Conservation (phyloP, 2,888 invertebrate genomes). For the Drosophila robusta region DNA sequence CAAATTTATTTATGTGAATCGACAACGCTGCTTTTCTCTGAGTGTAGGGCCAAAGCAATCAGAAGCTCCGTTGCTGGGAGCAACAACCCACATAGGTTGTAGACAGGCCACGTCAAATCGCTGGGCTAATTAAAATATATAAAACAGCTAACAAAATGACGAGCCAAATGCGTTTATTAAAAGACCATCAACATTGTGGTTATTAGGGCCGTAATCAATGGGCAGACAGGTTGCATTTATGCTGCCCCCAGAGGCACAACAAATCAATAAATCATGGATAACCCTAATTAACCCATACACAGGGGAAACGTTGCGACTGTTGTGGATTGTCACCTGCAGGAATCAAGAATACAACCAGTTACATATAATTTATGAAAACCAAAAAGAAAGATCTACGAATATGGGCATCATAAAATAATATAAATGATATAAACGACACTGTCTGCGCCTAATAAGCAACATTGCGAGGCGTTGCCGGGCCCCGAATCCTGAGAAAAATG, state of each 20-base stretch:
- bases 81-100: slow-evolving; percentile 22
- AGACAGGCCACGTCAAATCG: slow-evolving; percentile 43
- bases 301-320: slow-evolving; percentile 16
- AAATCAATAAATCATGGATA: slow-evolving; percentile 75
- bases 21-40: not conserved
- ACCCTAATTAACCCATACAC: slow-evolving; percentile 72
- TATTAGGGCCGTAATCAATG: slow-evolving; percentile 64
- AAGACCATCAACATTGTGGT: slow-evolving; percentile 55
- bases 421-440: slow-evolving; percentile 81
- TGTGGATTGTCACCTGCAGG: slow-evolving; percentile 67
- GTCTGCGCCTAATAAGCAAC: slow-evolving; percentile 75
- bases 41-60: not conserved
- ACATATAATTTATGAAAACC: slow-evolving; percentile 65
- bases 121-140: slow-evolving; percentile 67
- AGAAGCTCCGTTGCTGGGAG: slow-evolving; percentile 18
- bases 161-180: slow-evolving; percentile 55
- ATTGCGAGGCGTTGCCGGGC: slow-evolving; percentile 59
- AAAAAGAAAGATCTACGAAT: slow-evolving; percentile 21
- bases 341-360: slow-evolving; percentile 57
- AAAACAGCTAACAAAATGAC: slow-evolving; percentile 26
- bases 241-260: slow-evolving; percentile 32
- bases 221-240: slow-evolving; percentile 52
- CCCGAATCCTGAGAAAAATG: slow-evolving; percentile 60
- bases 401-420: slow-evolving; percentile 74
- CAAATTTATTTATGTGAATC: too few relatives aligned